Evolutionary conservation across 2,113 vertebrate species (phyloP).

Genomic region (Zeus faber): DNA sequence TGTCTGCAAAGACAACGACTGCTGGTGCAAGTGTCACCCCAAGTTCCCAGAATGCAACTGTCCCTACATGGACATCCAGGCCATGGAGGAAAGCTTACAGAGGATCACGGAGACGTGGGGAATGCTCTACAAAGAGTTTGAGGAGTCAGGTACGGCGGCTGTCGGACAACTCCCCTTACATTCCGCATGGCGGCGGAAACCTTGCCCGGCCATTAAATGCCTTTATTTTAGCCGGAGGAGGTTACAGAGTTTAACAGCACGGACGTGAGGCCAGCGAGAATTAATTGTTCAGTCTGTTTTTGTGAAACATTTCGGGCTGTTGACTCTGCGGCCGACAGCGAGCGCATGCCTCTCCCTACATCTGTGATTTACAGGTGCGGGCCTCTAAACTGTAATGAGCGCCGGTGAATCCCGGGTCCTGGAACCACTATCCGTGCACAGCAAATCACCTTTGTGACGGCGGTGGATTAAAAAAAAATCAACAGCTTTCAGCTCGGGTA

Average conservation of each 20-base stretch:
- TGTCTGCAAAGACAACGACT: constrained; percentile 91
- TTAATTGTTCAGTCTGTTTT: no score
- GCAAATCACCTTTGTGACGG: constrained; percentile 47
- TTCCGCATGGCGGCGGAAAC: no score
- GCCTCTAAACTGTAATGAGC: constrained; percentile 25
- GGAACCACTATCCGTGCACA: constrained; percentile 29
- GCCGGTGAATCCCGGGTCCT: constrained; percentile 30
- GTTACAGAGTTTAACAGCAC: neutral
- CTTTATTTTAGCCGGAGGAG: neutral
- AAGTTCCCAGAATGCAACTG: constrained; percentile 96
- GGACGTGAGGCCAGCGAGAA: no score
- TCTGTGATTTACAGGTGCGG: constrained; percentile 37
- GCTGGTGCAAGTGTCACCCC: constrained; percentile 91
- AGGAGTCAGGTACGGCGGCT: constrained; percentile 88
- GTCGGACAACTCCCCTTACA: no score
- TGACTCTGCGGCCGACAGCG: constrained; percentile 39
- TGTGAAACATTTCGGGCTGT: constrained; percentile 18
- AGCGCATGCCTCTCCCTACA: constrained; percentile 24
- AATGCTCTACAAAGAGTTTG: constrained; percentile 88
- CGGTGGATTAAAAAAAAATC: constrained; percentile 34
- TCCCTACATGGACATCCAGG: constrained; percentile 94
- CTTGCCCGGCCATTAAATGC: no score
- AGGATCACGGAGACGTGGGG: constrained; percentile 91
- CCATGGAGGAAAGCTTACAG: constrained; percentile 92
- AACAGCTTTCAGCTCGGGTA: constrained; percentile 47